Percentiles rank a stretch among this genome's conserved stretches.
These are phyloP conservation scores for Nipponacmea schrenckii DNA, from an alignment of 2,888 invertebrate species.

Conservation along the genomic window DNA sequence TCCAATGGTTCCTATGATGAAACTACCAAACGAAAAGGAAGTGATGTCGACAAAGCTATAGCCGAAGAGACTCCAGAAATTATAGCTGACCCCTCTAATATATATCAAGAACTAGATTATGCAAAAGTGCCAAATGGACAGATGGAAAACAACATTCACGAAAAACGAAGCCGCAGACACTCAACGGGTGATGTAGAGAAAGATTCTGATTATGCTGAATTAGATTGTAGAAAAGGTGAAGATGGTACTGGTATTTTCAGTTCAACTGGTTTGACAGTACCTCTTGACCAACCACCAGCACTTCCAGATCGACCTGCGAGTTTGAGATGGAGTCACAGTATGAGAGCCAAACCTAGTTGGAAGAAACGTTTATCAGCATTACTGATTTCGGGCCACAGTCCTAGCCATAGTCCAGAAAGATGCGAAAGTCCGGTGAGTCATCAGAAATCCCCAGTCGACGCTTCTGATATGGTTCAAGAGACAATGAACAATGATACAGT, in stretches of 20 bases:
- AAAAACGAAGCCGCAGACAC: slow-evolving; percentile 27
- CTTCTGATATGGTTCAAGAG: neutral
- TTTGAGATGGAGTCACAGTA: slow-evolving; percentile 1
- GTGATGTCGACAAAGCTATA: slow-evolving; percentile 15
- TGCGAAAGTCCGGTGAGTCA: neutral
- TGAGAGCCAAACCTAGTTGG: neutral
- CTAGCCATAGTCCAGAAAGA: neutral
- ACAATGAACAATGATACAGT: neutral
- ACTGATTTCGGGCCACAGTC: neutral
- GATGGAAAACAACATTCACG: neutral
- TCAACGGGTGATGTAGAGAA: slow-evolving; percentile 15
- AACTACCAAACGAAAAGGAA: slow-evolving; percentile 16
- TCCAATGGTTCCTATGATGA: slow-evolving; percentile 40
- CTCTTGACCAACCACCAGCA: slow-evolving; percentile 11
- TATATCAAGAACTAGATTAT: slow-evolving; percentile 19
- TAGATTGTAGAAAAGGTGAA: slow-evolving; percentile 37
- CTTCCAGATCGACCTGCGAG: slow-evolving; percentile 13
- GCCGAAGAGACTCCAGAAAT: slow-evolving; percentile 11
- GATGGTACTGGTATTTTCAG: neutral
- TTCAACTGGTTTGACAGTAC: neutral
- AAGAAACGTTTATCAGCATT: slow-evolving; percentile 2
- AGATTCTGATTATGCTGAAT: slow-evolving; percentile 46
- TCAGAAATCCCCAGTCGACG: neutral
- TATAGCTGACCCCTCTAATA: neutral
- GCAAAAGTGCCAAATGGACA: neutral